Evolutionary conservation across 1,140 invertebrate genomes (phyloP).

Genomic region (Drosophila saltans): DNA sequence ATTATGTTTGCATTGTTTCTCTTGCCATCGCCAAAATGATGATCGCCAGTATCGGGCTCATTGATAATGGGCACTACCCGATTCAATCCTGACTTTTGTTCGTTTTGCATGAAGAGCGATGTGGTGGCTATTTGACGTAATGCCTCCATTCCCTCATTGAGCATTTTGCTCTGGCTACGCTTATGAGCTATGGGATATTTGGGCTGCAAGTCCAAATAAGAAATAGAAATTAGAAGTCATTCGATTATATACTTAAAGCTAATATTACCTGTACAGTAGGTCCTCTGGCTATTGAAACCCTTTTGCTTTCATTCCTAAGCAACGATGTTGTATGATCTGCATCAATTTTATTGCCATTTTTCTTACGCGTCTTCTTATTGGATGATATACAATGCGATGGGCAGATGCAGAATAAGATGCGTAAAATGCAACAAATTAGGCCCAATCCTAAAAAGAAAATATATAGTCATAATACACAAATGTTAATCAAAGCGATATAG

Average conservation of each 20-base stretch:
- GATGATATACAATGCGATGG: constrained; percentile 84
- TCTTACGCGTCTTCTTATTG: constrained; percentile 77
- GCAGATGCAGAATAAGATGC: constrained; percentile 86
- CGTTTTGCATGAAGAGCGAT: constrained; percentile 83
- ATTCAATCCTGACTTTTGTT: constrained; percentile 74
- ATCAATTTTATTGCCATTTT: constrained; percentile 82
- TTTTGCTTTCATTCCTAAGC: constrained; percentile 77
- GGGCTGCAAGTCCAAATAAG: constrained; percentile 40
- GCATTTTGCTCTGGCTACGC: constrained; percentile 81
- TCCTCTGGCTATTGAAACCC: constrained; percentile 78
- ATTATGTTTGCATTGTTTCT: no score
- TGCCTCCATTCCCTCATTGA: constrained; percentile 83
- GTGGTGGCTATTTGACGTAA: constrained; percentile 82
- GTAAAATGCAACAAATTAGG: constrained; percentile 85
- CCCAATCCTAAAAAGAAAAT: constrained; percentile 81
- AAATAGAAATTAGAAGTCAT: neutral
- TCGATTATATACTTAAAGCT: neutral
- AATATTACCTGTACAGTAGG: constrained; percentile 62
- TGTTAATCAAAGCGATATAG: no score
- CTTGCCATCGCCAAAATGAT: constrained; percentile 43
- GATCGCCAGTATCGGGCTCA: constrained; percentile 67
- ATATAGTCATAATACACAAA: neutral
- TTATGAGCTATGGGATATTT: constrained; percentile 80
- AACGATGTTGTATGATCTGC: constrained; percentile 82
- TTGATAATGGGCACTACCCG: constrained; percentile 82